Evolutionary conservation across 2,888 invertebrate species (phyloP).

Genomic region (Eupelmus urozonus): DNA sequence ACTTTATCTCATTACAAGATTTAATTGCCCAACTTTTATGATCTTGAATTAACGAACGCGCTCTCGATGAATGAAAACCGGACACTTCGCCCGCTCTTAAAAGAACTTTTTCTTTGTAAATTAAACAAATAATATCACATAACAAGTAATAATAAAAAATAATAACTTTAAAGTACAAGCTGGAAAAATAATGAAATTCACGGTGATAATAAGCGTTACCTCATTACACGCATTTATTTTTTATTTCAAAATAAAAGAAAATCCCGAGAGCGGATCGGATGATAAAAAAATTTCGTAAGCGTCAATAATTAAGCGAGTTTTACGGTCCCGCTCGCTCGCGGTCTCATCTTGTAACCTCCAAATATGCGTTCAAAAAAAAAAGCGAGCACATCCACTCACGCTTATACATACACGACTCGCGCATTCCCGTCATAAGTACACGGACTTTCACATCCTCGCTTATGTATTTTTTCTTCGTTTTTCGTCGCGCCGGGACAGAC

Average conservation of each 20-base stretch:
- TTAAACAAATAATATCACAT: not conserved
- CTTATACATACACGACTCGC: constrained; percentile 1
- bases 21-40: constrained; percentile 1
- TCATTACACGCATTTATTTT: not conserved
- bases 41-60: not conserved
- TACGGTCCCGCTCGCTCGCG: not conserved
- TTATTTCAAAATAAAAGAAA: not conserved
- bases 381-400: constrained; percentile 4
- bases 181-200: not conserved
- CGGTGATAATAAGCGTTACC: too few relatives aligned
- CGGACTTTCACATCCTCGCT: constrained; percentile 14
- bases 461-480: not conserved
- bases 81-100: too few relatives aligned
- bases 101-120: too few relatives aligned
- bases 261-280: not conserved
- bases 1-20: constrained; percentile 5
- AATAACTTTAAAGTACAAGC: not conserved
- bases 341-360: constrained; percentile 56
- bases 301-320: constrained; percentile 5
- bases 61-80: too few relatives aligned
- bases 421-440: constrained; percentile 2
- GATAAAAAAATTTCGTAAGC: constrained; percentile 4
- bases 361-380: constrained; percentile 43
- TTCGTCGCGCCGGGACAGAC: not conserved
- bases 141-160: not conserved